These are phyloP conservation scores for Anas georgica DNA, from an alignment of 2,797 vertebrate genomes.

Conservation along the genomic window DNA sequence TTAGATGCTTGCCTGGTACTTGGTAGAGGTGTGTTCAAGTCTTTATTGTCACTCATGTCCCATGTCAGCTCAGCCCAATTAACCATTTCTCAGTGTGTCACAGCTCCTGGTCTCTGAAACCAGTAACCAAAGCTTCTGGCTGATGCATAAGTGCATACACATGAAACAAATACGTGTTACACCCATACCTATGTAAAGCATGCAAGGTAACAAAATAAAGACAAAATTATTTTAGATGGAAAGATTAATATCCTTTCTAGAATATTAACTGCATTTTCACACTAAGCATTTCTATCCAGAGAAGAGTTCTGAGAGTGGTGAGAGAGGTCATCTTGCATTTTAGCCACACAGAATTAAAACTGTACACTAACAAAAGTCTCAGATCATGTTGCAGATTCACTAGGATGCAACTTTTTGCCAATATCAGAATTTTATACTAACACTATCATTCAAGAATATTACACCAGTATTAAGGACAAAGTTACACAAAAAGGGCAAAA, in stretches of 20 bases:
- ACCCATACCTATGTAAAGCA: not conserved
- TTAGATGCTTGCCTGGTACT: not conserved
- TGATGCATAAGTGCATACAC: not conserved
- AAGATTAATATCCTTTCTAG: not conserved
- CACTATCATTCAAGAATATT: not conserved
- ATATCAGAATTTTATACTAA: not conserved
- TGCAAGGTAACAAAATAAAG: not conserved
- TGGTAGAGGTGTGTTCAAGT: not conserved
- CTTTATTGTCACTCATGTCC: not conserved
- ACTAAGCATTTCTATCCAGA: not conserved
- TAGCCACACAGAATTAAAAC: not conserved
- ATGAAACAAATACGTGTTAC: not conserved
- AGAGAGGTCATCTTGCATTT: not conserved
- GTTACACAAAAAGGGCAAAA: not conserved
- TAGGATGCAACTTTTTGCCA: not conserved
- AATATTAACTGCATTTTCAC: not conserved
- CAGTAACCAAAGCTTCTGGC: not conserved
- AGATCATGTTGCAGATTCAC: not conserved
- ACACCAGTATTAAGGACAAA: not conserved
- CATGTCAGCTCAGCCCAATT: not conserved
- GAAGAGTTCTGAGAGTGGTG: rapidly evolving
- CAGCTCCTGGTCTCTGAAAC: not conserved
- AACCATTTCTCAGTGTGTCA: not conserved
- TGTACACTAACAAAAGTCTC: not conserved
- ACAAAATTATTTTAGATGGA: not conserved